Evolutionary conservation across 1,140 invertebrate species (phyloP), one percentile per base, ranked within the genome.

Genomic region (Calycopis cecrops): DNA sequence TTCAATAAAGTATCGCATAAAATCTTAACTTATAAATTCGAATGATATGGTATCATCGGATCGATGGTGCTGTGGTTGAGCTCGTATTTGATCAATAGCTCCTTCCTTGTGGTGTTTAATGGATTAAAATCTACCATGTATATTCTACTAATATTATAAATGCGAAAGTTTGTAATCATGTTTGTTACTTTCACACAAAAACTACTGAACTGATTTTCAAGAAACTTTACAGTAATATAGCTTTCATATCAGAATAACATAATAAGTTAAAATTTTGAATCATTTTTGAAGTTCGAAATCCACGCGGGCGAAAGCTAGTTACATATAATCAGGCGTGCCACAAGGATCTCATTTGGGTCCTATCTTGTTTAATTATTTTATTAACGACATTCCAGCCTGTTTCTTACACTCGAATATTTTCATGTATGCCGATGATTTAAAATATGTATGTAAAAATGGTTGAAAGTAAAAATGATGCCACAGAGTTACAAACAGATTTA

Each of bases 261-360:
- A n/a, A n/a, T n/a, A n/a, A n/a, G n/a, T n/a, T n/a, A n/a, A n/a
- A n/a, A n/a, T n/a, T n/a, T n/a, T n/a, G n/a, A n/a, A n/a, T n/a
- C n/a, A n/a, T n/a, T n/a, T n/a, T n/a, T n/a, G n/a, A n/a, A n/a
- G n/a, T n/a, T n/a, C n/a, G n/a, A n/a, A n/a, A n/a, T n/a, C n/a
- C n/a, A n/a, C n/a, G n/a, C n/a, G n/a, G n/a, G n/a, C n/a, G n/a
- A n/a, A n/a, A n/a, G n/a, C 35, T 0, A 33, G 35, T 33, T 12
- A 10, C 0, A 57, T 56, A 17, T 35, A 34, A 9, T 63, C 61
- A 16, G 64, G 58, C 8, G 49, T 67, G 11, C 60, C 57, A 1
- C 64, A 67, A 16, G 64, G 61, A 2, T 67, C 60, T 4, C 57
- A 60, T 51, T 49, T 65, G 35, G 56, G 63, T 21, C 63, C 63